Evolutionary conservation across 2,888 invertebrate species (phyloP).

Genomic region (Congeria kusceri): DNA sequence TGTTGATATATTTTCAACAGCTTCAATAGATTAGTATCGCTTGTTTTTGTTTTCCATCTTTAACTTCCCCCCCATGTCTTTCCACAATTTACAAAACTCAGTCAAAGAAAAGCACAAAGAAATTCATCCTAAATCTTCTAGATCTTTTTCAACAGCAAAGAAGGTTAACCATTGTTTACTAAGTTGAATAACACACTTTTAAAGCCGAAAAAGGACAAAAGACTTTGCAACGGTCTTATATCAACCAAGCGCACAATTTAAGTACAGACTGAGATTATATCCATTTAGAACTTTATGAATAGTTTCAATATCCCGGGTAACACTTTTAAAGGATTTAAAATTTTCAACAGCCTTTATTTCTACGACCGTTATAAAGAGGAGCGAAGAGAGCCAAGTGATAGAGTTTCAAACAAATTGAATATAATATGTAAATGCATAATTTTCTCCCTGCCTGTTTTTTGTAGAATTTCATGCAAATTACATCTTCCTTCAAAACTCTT

Average conservation of each 20-base stretch:
- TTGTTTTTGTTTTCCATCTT: neutral
- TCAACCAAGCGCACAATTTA: neutral
- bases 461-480: neutral
- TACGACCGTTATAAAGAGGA: conserved; percentile 22
- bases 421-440: conserved; percentile 33
- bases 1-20: conserved; percentile 20
- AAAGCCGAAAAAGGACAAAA: conserved; percentile 18
- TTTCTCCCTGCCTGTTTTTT: conserved; percentile 1
- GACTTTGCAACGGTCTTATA: neutral
- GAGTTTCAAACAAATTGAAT: conserved; percentile 37
- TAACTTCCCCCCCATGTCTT: neutral
- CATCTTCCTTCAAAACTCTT: neutral
- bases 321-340: conserved; percentile 45
- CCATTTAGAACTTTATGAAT: conserved; percentile 17
- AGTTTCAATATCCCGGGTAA: conserved; percentile 44
- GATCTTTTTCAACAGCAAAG: conserved; percentile 1
- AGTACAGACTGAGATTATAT: conserved; percentile 5
- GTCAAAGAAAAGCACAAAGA: neutral
- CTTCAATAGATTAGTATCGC: conserved; percentile 26
- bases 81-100: neutral
- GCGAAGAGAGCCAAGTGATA: conserved; percentile 14
- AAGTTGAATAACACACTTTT: conserved; percentile 20
- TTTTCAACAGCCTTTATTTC: conserved; percentile 32
- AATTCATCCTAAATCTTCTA: conserved; percentile 1
- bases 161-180: conserved; percentile 34